A percentile compares a stretch with the other conserved stretches of the same genome.
phyloP scores from a whole-genome alignment of 2,797 vertebrate genomes.

The Channallabes apus region DNA sequence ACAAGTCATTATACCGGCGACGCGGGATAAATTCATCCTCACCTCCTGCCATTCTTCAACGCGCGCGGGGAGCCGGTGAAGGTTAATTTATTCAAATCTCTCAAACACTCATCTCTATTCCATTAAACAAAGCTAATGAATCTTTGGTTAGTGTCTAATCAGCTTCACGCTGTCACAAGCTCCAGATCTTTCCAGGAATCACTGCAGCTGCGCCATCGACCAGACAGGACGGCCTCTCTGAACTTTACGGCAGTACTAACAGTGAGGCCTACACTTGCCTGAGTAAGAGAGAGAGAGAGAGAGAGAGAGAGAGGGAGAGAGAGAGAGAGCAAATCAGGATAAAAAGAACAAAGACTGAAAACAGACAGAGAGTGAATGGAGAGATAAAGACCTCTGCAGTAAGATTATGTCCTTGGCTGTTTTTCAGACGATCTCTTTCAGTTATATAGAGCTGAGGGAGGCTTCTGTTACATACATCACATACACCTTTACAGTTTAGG shows the following conservation, averaged over 20 bases:
- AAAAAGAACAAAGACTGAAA: neutral
- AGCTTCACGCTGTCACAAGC: conserved; percentile 74
- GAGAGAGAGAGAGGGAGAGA: neutral
- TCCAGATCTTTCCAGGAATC: conserved; percentile 52
- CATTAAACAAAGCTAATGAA: conserved; percentile 86
- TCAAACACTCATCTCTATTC: conserved; percentile 80
- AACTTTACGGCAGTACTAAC: conserved; percentile 57
- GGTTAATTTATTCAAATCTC: conserved; percentile 89
- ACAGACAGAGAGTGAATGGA: neutral
- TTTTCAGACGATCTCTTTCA: neutral
- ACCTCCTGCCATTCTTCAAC: conserved; percentile 69
- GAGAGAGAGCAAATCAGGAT: neutral
- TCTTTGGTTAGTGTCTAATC: conserved; percentile 83
- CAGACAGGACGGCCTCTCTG: conserved; percentile 46
- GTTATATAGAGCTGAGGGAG: conserved; percentile 14
- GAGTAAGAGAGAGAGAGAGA: too few relatives aligned
- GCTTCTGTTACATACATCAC: conserved; percentile 2
- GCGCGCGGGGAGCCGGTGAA: conserved; percentile 79
- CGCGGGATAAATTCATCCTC: conserved; percentile 73
- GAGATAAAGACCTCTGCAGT: conserved; percentile 28
- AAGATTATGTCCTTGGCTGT: conserved; percentile 28
- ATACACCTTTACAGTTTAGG: neutral
- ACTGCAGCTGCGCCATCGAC: conserved; percentile 25
- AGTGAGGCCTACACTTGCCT: conserved; percentile 4
- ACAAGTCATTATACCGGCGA: conserved; percentile 77